Evolutionary conservation across 2,888 invertebrate genomes (phyloP).

Genomic region (Stenotaenia linearis): DNA sequence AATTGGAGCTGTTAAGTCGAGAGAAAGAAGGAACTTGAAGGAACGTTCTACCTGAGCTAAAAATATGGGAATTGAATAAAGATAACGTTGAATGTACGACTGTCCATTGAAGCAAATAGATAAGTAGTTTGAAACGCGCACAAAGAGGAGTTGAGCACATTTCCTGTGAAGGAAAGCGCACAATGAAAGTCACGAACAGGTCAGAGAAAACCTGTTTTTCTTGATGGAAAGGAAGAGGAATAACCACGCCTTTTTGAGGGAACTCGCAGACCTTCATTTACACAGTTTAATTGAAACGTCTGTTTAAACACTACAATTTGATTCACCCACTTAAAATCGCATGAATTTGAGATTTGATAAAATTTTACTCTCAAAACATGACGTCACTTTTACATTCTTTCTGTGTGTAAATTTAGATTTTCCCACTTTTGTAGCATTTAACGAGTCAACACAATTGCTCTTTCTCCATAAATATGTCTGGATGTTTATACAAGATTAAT

Average conservation of each 20-base stretch:
- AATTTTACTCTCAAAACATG: neutral
- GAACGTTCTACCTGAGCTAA: too few relatives aligned
- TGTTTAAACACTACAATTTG: neutral
- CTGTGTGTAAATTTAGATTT: neutral
- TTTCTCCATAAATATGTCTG: neutral
- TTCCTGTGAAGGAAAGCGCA: constrained; percentile 3
- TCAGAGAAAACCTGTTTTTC: neutral
- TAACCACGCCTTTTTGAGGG: neutral
- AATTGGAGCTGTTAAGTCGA: neutral
- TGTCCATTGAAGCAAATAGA: neutral
- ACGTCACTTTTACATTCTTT: neutral
- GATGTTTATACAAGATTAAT: neutral
- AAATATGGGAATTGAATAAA: neutral
- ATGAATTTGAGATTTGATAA: constrained; percentile 1
- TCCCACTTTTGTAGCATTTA: neutral
- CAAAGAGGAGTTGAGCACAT: constrained; percentile 9
- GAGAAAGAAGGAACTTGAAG: neutral
- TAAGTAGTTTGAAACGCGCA: neutral
- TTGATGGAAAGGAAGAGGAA: neutral
- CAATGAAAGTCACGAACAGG: constrained; percentile 18
- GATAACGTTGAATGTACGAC: neutral
- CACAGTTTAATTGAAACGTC: neutral
- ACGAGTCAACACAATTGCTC: neutral
- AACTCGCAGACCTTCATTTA: neutral
- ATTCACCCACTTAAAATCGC: neutral